Conservation (phyloP, 2,113 vertebrate species). For the Danionella cerebrum region DNA sequence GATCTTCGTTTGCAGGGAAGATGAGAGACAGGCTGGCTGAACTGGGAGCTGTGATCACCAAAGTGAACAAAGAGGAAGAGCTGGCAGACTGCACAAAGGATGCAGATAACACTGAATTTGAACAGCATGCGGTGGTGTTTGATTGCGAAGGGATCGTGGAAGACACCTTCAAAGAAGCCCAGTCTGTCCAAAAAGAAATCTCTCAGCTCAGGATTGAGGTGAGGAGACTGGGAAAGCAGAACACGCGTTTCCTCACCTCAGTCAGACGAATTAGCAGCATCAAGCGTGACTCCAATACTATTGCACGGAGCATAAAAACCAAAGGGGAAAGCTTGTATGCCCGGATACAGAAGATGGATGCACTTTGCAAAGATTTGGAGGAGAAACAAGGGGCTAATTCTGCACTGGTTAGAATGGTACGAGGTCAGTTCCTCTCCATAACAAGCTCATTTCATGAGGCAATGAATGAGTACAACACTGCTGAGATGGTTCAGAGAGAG, state of each 20-base stretch:
- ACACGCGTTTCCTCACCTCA: conserved; percentile 87
- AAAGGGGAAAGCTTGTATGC: conserved; percentile 76
- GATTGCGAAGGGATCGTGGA: conserved; percentile 78
- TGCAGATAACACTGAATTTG: conserved; percentile 42
- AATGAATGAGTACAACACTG: conserved; percentile 83
- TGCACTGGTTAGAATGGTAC: conserved; percentile 72
- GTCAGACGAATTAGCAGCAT: conserved; percentile 94
- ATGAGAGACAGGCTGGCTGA: conserved; percentile 89
- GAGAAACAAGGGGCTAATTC: conserved; percentile 66
- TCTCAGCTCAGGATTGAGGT: conserved; percentile 72
- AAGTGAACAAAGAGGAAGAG: conserved; percentile 43
- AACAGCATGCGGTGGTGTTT: conserved; percentile 65
- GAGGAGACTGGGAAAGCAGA: conserved; percentile 84
- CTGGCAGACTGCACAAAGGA: not conserved
- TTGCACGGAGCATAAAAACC: conserved; percentile 85
- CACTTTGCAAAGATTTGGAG: conserved; percentile 63
- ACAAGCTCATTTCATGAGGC: conserved; percentile 72
- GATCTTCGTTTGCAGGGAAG: conserved; percentile 54
- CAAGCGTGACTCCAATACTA: conserved; percentile 84
- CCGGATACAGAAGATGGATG: conserved; percentile 71
- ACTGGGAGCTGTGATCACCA: conserved; percentile 57
- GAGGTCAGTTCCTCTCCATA: conserved; percentile 73
- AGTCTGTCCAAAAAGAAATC: conserved; percentile 75
- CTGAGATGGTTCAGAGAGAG: conserved; percentile 84
- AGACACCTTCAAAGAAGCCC: conserved; percentile 73